These are phyloP conservation scores for Gibbula magus DNA, from an alignment of 2,888 invertebrate species.

Conservation along the genomic window DNA sequence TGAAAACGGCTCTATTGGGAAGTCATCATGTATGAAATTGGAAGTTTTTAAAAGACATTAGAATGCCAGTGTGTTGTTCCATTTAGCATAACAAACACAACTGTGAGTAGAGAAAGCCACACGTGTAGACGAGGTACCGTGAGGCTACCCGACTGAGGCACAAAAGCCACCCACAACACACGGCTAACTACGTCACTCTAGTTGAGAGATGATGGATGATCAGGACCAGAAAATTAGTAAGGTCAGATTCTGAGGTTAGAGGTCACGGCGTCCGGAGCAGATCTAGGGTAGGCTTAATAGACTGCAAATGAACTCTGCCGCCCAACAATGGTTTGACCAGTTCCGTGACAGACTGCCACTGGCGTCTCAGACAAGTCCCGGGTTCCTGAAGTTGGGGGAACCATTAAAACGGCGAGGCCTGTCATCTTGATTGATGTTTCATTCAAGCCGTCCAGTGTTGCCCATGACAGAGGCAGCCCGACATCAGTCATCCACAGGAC, in stretches of 20 bases:
- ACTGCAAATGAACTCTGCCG: slow-evolving; percentile 20
- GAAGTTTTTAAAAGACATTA: too few relatives aligned
- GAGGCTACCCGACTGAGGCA: too few relatives aligned
- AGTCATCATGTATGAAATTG: too few relatives aligned
- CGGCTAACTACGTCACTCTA: not conserved
- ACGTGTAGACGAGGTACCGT: not conserved
- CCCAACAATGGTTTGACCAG: slow-evolving; percentile 5
- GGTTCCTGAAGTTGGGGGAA: slow-evolving; percentile 12
- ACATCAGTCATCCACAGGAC: not conserved
- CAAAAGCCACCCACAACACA: too few relatives aligned
- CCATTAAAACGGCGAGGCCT: slow-evolving; percentile 24
- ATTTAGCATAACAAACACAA: not conserved
- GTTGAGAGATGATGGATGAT: not conserved
- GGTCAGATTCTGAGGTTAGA: not conserved
- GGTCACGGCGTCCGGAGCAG: slow-evolving; percentile 13
- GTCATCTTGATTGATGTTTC: slow-evolving; percentile 19
- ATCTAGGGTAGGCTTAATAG: slow-evolving; percentile 16
- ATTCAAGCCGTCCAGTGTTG: not conserved
- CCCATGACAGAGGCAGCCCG: not conserved
- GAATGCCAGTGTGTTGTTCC: not conserved
- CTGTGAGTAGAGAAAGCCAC: not conserved
- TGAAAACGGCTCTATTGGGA: too few relatives aligned
- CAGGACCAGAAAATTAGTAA: slow-evolving; percentile 8
- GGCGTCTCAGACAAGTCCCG: not conserved
- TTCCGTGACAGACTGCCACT: slow-evolving; percentile 9